Evolutionary conservation across 2,113 vertebrate species (phyloP).

Genomic region (Emydura subglobosa): DNA sequence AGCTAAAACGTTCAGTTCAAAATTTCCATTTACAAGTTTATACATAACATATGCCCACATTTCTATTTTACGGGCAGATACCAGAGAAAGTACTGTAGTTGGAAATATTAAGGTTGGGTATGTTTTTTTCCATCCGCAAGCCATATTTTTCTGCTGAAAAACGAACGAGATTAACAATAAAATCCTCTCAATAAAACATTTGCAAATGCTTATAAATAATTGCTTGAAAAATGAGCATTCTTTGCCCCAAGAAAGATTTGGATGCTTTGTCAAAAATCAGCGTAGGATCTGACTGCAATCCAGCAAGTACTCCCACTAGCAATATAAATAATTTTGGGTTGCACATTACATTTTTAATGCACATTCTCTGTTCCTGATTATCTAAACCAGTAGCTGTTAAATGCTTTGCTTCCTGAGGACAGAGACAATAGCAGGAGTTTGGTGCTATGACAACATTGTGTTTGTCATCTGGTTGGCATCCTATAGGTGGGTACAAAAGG

Average conservation of each 20-base stretch:
- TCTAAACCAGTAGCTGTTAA: background rate
- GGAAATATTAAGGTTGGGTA: background rate
- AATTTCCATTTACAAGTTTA: background rate
- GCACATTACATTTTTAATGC: background rate
- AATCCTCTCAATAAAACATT: background rate
- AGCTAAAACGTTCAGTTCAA: background rate
- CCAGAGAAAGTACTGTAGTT: background rate
- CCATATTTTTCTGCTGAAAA: background rate
- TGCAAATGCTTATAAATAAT: background rate
- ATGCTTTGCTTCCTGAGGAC: background rate
- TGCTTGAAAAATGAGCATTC: rapidly evolving
- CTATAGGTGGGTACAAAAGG: background rate
- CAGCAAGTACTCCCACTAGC: background rate
- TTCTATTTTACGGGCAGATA: background rate
- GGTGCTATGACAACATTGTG: conserved; percentile 42
- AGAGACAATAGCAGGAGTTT: background rate
- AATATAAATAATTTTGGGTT: conserved; percentile 43
- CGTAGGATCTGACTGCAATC: background rate
- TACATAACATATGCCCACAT: background rate
- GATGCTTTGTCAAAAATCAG: background rate
- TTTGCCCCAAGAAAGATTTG: background rate
- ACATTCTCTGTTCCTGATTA: background rate
- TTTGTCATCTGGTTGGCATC: conserved; percentile 27
- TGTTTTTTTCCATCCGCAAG: background rate
- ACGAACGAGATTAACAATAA: background rate